Evolutionary conservation across 1,140 invertebrate species (phyloP).

Genomic region (Delia radicum): DNA sequence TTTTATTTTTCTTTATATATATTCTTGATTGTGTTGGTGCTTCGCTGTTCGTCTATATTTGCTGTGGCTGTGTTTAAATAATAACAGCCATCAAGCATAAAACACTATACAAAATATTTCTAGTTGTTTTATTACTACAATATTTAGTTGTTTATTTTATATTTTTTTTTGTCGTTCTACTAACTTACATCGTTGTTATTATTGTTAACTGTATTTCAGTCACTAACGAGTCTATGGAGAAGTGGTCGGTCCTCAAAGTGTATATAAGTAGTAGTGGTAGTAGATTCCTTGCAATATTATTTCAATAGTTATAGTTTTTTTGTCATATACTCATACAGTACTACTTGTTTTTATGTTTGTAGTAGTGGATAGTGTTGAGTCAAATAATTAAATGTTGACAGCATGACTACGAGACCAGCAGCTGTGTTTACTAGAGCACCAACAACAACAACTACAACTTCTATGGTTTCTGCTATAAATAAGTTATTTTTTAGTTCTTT

Average conservation of each 20-base stretch:
- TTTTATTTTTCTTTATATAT: background rate
- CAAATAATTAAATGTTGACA: conserved; percentile 5
- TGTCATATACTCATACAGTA: background rate
- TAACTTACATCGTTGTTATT: background rate
- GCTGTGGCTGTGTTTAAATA: background rate
- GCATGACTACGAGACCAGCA: background rate
- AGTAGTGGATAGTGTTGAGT: background rate
- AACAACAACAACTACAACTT: background rate
- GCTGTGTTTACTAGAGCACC: background rate
- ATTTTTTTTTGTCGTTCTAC: background rate
- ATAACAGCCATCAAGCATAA: background rate
- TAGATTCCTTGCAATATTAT: background rate
- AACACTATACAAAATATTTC: background rate
- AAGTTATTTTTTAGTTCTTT: background rate
- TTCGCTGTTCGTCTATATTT: background rate
- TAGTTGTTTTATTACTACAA: background rate
- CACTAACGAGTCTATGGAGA: background rate
- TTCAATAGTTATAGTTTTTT: background rate
- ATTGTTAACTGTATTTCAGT: background rate
- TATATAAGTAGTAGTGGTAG: background rate
- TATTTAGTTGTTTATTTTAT: background rate
- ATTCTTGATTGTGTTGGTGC: background rate
- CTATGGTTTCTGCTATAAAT: background rate
- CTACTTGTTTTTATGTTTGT: background rate
- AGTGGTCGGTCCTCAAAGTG: background rate